Conservation (phyloP, 2,888 invertebrate species). For the Apotomis capreana region DNA sequence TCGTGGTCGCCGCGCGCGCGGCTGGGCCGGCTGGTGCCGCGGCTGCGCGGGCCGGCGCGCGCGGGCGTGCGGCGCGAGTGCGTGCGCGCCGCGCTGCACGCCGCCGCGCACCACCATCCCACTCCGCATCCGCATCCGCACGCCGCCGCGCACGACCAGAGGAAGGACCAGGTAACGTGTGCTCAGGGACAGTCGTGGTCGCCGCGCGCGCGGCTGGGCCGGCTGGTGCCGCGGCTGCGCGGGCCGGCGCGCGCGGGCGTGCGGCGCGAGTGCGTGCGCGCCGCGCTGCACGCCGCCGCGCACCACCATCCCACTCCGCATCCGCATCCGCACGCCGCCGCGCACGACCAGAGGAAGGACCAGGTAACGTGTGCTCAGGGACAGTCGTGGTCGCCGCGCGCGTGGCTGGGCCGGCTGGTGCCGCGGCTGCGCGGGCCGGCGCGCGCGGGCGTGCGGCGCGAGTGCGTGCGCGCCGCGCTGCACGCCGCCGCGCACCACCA, state of each 20-base stretch:
- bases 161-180: too few relatives aligned
- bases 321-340: constrained; percentile 1
- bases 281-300: constrained; percentile 89
- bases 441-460: constrained; percentile 89
- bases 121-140: too few relatives aligned
- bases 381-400: constrained; percentile 94
- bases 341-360: constrained; percentile 29
- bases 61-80: too few relatives aligned
- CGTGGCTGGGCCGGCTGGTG: constrained; percentile 87
- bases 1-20: too few relatives aligned
- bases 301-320: constrained; percentile 42
- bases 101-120: too few relatives aligned
- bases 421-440: constrained; percentile 89
- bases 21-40: too few relatives aligned
- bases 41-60: too few relatives aligned
- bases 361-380: constrained; percentile 72
- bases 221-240: constrained; percentile 88
- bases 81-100: too few relatives aligned
- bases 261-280: constrained; percentile 91
- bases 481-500: constrained; percentile 84
- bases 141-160: too few relatives aligned
- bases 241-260: constrained; percentile 89
- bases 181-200: constrained; percentile 91
- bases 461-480: constrained; percentile 91
- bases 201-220: constrained; percentile 90